phyloP scores from a whole-genome alignment of 2,888 invertebrate species.

The Villa cingulata region DNA sequence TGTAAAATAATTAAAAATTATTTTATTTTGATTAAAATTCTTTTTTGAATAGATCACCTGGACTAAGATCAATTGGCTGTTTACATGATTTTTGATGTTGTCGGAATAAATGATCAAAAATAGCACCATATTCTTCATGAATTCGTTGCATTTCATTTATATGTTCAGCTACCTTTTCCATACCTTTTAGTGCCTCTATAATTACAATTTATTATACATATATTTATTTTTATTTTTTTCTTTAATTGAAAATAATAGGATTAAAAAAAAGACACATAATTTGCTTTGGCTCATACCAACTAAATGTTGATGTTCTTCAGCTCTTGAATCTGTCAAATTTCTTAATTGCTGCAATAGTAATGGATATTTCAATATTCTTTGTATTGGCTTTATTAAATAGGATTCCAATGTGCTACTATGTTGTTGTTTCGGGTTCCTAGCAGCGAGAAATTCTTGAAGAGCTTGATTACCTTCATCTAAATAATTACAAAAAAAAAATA shows the following conservation, averaged over 20 bases:
- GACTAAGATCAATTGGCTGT: conserved; percentile 89
- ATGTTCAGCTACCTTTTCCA: conserved; percentile 98
- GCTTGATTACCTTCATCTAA: conserved; percentile 91
- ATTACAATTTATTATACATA: neutral
- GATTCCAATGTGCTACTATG: conserved; percentile 95
- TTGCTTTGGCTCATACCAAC: conserved; percentile 47
- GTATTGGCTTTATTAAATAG: conserved; percentile 96
- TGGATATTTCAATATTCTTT: conserved; percentile 95
- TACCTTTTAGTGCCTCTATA: conserved; percentile 86
- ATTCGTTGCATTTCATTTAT: conserved; percentile 99
- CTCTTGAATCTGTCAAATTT: conserved; percentile 81
- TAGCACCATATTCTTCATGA: conserved; percentile 97
- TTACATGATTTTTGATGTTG: conserved; percentile 92
- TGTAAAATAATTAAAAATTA: too few species aligned
- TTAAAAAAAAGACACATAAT: too few species aligned
- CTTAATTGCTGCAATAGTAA: conserved; percentile 85
- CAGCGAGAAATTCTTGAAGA: conserved; percentile 85
- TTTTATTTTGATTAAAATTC: neutral
- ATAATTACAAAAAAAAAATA: neutral
- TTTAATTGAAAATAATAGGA: neutral
- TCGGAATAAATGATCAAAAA: conserved; percentile 92
- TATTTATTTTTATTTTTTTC: neutral
- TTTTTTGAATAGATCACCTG: too few species aligned
- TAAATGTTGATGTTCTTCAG: conserved; percentile 89
- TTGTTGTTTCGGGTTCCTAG: conserved; percentile 91